Base-by-base conservation (phyloP, 2,888 invertebrate genomes). In the Epirrhoe alternata region DNA sequence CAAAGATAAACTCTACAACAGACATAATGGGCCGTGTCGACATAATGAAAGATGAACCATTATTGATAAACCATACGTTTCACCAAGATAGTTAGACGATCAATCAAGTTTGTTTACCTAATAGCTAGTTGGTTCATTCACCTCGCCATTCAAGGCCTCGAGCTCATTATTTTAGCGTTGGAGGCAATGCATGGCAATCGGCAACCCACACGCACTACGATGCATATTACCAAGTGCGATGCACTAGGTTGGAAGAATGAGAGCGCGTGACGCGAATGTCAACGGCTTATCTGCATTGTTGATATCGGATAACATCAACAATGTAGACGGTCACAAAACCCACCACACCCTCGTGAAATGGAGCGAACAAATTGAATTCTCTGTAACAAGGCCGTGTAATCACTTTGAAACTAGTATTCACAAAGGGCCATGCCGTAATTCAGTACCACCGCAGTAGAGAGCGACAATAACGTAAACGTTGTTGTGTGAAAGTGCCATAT, bases 191-290 rank as follows among this genome's bases (percentile, higher is more conserved):
- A n/a, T n/a, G n/a, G n/a, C n/a, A 24, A 24, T 24, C n/a, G n/a
- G 24, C 24, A 80, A 84, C 85, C 85, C 84, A 85, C 89, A 85
- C 87, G 85, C 86, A 82, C 79, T 84, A 80, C 78, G 81, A 84
- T 86, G 87, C 88, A 88, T 87, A 89, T 85, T 85, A 84, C 86
- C 86, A 87, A 87, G 89, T 85, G 85, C 87, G 84, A 86, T 90
- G 90, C 90, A 87, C 90, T 89, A 88, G 86, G 81, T 86, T 84
- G 87, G 81, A 83, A 86, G 88, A 90, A 90, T 86, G 88, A 81
- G 87, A 83, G 82, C 87, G 85, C 92, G 91, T 91, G 92, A 87
- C 86, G 75, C 78, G 92, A 88, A 92, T 92, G 84, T 85, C 71
- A 82, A 82, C 81, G 24, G 78, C 77, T 83, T 84, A 80, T 83